Base-by-base conservation (phyloP, 2,797 vertebrate genomes). In the Spinus pinus region DNA sequence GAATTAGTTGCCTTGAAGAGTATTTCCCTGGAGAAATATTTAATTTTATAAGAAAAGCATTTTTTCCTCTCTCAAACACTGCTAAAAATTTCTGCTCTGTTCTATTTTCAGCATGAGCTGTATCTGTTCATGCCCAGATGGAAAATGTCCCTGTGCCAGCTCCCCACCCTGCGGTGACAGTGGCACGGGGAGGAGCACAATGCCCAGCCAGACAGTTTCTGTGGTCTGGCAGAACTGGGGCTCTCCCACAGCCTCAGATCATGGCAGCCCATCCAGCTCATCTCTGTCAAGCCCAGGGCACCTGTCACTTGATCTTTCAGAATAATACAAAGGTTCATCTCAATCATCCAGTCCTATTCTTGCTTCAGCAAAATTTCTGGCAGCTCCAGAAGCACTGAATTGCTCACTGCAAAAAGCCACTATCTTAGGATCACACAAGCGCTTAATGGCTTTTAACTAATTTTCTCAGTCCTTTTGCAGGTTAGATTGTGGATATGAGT, bases 141-240 rank as follows among this genome's bases (percentile, higher is more conserved):
- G 58, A 85, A 79, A 86, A 61, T 0, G 1, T 51, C 11, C 17
- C 17, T 39, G 22, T 33, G 47, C 31, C 70, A 81, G 47, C 51
- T 69, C 19, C 50, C 23, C 1, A 0, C 37, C 72, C 33, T 67
- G 31, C 0, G 0, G 53, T 2, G 13, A 19, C 3, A 2, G 33
- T 41, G 41, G 51, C 28, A 35, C 1, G 1, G 58, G n/a, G 31
- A 84, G 28, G 6, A 67, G 2, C 1, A 5, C 3, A 79, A 33
- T 4, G 4, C 15, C 42, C 9, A 1, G 16, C 7, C 42, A 66
- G 39, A 4, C 4, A 30, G 11, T 31, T 82, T 47, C 28, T 6
- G 2, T 1, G 2, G 24, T 27, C 15, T 75, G 39, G 23, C 54
- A 81, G 41, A 24, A 33, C 21, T 16, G 20, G 9, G 30, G 17